Conservation (phyloP, 2,113 vertebrate genomes). For the Dicerorhinus sumatrensis region DNA sequence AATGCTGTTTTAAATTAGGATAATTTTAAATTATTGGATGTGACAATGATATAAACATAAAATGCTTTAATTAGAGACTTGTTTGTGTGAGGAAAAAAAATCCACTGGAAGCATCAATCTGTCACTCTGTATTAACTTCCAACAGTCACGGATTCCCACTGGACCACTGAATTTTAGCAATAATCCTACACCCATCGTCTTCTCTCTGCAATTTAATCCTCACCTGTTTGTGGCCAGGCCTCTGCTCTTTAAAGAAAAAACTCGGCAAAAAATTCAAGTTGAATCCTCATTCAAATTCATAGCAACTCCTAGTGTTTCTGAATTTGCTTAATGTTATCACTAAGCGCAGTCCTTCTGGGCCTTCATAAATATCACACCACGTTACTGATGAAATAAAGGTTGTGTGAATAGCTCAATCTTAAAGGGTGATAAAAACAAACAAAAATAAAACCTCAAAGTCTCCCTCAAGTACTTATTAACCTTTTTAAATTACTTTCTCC, state of each 20-base stretch:
- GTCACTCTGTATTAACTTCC: conserved; percentile 65
- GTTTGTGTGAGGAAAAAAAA: conserved; percentile 26
- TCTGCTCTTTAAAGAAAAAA: conserved; percentile 44
- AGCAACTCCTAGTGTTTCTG: conserved; percentile 32
- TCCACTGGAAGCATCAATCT: neutral
- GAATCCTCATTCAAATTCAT: conserved; percentile 70
- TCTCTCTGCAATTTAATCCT: conserved; percentile 50
- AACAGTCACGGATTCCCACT: neutral
- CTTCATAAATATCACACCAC: conserved; percentile 55
- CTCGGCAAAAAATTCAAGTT: neutral
- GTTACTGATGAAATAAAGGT: conserved; percentile 43
- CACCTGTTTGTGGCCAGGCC: neutral
- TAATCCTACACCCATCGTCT: neutral
- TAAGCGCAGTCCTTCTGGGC: conserved; percentile 16
- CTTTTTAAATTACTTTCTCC: neutral
- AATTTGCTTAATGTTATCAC: conserved; percentile 64
- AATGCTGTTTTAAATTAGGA: conserved; percentile 73
- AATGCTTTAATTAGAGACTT: conserved; percentile 57
- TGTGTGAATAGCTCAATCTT: conserved; percentile 2
- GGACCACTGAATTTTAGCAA: neutral
- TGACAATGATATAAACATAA: conserved; percentile 69
- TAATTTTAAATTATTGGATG: conserved; percentile 75
- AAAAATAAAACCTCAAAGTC: conserved; percentile 56
- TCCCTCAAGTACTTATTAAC: conserved; percentile 59
- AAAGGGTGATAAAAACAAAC: conserved; percentile 43